Conservation (phyloP, 2,888 invertebrate genomes). For the Drosophila anomelani region DNA sequence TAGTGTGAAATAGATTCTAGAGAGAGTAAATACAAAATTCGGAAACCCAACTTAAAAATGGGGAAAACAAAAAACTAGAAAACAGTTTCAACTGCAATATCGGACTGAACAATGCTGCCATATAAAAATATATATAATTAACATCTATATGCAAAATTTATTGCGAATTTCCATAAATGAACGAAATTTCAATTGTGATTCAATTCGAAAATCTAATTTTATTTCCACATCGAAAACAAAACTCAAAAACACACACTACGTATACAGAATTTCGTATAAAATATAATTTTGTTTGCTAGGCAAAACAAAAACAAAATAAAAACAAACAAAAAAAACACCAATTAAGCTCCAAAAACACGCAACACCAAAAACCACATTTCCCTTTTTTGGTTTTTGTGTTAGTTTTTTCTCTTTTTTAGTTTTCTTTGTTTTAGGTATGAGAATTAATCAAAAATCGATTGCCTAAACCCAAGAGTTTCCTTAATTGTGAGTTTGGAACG, state of each 20-base stretch:
- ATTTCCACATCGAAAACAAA: constrained; percentile 59
- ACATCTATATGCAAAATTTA: constrained; percentile 18
- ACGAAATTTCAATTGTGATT: constrained; percentile 72
- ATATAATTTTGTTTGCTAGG: constrained; percentile 53
- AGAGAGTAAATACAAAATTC: no score
- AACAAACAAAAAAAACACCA: constrained; percentile 2
- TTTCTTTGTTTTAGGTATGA: constrained; percentile 27
- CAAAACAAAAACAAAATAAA: constrained; percentile 15
- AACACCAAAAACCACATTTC: constrained; percentile 12
- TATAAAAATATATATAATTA: constrained; percentile 51
- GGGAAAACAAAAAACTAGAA: constrained; percentile 27
- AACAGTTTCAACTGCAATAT: constrained; percentile 62
- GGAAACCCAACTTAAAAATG: neutral
- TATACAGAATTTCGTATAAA: constrained; percentile 59
- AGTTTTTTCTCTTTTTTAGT: neutral
- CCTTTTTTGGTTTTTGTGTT: constrained; percentile 3
- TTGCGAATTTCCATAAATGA: constrained; percentile 42
- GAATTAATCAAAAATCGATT: constrained; percentile 44
- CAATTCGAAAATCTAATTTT: constrained; percentile 75
- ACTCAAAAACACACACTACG: constrained; percentile 34
- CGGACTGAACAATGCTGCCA: constrained; percentile 76
- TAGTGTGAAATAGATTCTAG: neutral
- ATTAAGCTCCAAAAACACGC: constrained; percentile 11
- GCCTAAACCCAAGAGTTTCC: constrained; percentile 24
- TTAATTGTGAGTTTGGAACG: constrained; percentile 29